These are phyloP conservation scores for Diorhabda elongata DNA, from an alignment of 1,140 invertebrate species.

Conservation along the genomic window DNA sequence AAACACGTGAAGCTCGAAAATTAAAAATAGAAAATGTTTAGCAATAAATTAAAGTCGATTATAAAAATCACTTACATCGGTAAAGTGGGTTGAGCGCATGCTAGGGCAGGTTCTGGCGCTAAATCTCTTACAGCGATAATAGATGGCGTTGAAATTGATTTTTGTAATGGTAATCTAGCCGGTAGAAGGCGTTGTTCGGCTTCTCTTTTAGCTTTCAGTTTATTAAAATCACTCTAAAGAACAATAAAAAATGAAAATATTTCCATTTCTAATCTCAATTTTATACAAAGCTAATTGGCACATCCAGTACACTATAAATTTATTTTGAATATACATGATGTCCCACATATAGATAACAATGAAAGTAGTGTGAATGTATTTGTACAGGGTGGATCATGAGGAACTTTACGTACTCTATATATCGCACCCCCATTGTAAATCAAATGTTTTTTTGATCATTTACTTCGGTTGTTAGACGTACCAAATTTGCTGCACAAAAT, in stretches of 20 bases:
- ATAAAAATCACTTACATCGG: conserved; percentile 47
- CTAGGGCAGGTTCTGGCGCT: conserved; percentile 40
- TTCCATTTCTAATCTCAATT: too few relatives aligned
- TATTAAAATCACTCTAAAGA: conserved; percentile 53
- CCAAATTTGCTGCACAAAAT: too few relatives aligned
- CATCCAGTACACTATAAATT: too few relatives aligned
- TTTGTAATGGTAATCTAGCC: conserved; percentile 76
- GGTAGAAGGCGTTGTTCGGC: conserved; percentile 60
- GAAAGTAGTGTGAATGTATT: too few relatives aligned
- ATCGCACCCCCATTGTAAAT: too few relatives aligned
- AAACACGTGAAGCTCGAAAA: not conserved
- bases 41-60: not conserved
- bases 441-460: too few relatives aligned
- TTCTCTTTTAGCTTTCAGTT: conserved; percentile 57
- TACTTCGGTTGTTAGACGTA: too few relatives aligned
- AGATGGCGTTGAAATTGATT: conserved; percentile 86
- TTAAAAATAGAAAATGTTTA: not conserved
- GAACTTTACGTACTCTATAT: too few relatives aligned
- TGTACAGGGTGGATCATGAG: too few relatives aligned
- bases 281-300: too few relatives aligned
- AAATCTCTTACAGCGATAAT: conserved; percentile 66
- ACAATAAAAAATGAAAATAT: not conserved
- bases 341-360: too few relatives aligned
- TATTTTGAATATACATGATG: too few relatives aligned
- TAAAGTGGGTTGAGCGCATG: conserved; percentile 47